Conservation (phyloP, 2,113 vertebrate species). For the Delphinus delphis region DNA sequence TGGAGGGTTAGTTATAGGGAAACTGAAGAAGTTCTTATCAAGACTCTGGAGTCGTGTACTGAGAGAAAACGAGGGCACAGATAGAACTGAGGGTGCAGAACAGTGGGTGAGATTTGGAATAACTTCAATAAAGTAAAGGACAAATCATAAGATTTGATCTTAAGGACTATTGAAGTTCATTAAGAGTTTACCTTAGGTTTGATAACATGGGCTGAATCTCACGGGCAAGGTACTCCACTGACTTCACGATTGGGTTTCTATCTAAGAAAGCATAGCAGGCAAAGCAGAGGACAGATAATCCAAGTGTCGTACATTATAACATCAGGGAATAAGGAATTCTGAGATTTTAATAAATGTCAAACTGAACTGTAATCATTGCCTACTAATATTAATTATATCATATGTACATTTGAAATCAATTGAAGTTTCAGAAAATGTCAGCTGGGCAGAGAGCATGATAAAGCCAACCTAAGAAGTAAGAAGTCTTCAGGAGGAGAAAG, state of each 20-base stretch:
- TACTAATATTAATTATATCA: neutral
- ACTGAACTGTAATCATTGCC: neutral
- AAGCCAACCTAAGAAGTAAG: neutral
- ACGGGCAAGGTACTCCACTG: neutral
- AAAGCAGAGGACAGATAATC: neutral
- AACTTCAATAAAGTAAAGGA: neutral
- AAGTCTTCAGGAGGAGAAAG: neutral
- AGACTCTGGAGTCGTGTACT: neutral
- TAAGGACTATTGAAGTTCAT: neutral
- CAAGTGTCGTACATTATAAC: neutral
- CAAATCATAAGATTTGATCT: neutral
- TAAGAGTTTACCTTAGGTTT: neutral
- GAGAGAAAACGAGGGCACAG: neutral
- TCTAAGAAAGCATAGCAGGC: neutral
- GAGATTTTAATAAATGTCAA: neutral
- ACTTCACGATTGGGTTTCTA: neutral
- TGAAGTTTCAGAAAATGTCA: neutral
- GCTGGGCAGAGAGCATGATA: neutral
- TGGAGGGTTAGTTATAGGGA: neutral
- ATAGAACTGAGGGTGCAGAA: neutral
- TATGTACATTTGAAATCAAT: neutral
- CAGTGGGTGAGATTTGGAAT: neutral
- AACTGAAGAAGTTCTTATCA: neutral
- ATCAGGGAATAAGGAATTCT: neutral
- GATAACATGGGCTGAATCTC: neutral